A percentile compares a stretch with the other conserved stretches of the same genome.
These are phyloP conservation scores for Himalopsyche anomala DNA, from an alignment of 2,888 invertebrate genomes.

Conservation along the genomic window DNA sequence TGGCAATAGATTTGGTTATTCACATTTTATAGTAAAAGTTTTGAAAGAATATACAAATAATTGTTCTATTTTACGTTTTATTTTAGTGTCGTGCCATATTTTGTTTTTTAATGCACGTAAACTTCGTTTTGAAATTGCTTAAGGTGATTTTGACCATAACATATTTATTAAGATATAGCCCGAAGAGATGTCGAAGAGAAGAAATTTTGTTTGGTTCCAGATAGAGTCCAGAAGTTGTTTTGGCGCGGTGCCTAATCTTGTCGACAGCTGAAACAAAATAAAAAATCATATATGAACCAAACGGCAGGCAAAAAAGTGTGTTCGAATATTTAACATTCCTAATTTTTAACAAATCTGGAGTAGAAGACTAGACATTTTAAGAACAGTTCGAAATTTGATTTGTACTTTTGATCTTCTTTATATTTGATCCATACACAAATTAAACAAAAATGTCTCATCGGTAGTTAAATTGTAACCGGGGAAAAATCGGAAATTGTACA, in stretches of 20 bases:
- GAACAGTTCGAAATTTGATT: no score
- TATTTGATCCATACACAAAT: no score
- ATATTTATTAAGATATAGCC: neutral
- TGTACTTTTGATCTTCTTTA: no score
- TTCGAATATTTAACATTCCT: constrained; percentile 32
- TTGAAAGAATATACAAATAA: neutral
- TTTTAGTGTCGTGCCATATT: no score
- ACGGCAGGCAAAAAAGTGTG: neutral
- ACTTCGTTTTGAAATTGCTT: neutral
- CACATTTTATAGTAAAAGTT: neutral
- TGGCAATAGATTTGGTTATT: neutral
- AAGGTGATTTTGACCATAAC: neutral
- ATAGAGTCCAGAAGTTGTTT: neutral
- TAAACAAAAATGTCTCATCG: no score
- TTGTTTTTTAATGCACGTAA: no score
- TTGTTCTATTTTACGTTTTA: no score
- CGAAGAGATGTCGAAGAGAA: neutral
- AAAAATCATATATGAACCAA: neutral
- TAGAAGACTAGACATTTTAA: neutral
- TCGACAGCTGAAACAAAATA: constrained; percentile 31
- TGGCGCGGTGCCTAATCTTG: constrained; percentile 29
- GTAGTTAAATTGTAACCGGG: no score
- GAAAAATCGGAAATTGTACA: no score
- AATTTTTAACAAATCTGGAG: constrained; percentile 11
- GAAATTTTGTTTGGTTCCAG: neutral